A percentile compares a stretch with the other conserved stretches of the same genome.
Evolutionary conservation across 1,140 invertebrate species (phyloP).

Genomic region (Halyomorpha halys): DNA sequence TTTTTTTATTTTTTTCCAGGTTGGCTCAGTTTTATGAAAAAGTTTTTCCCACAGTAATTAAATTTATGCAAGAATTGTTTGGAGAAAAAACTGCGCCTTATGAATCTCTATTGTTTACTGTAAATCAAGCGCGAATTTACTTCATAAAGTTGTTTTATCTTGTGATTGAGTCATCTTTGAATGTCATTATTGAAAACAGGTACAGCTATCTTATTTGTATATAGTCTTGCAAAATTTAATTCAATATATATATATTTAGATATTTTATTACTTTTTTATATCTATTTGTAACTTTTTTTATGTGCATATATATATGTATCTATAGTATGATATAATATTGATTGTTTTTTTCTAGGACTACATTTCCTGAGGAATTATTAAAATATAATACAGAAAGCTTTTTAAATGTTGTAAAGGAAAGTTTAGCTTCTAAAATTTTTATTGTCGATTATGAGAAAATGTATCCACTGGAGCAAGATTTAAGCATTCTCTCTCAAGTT

Average conservation of each 20-base stretch:
- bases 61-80: neutral
- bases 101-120: neutral
- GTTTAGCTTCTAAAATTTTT: slow-evolving; percentile 53
- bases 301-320: no score
- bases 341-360: neutral
- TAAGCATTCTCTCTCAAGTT: slow-evolving; percentile 45
- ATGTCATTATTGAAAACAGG: slow-evolving; percentile 17
- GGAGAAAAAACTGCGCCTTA: neutral
- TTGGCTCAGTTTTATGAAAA: slow-evolving; percentile 13
- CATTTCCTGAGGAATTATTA: slow-evolving; percentile 35
- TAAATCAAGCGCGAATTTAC: neutral
- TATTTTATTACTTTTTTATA: no score
- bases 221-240: neutral
- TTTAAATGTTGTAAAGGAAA: slow-evolving; percentile 48
- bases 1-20: slow-evolving; percentile 1
- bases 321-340: no score
- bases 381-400: slow-evolving; percentile 45
- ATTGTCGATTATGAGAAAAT: slow-evolving; percentile 55
- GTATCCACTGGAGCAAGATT: slow-evolving; percentile 49
- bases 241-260: no score
- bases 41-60: neutral
- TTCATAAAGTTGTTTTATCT: neutral
- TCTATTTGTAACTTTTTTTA: no score
- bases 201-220: neutral
- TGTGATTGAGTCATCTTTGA: slow-evolving; percentile 9